A percentile compares a stretch with the other conserved stretches of the same genome.
These are phyloP conservation scores for Sinocyclocheilus grahami DNA, from an alignment of 2,113 vertebrate species.

Conservation along the genomic window DNA sequence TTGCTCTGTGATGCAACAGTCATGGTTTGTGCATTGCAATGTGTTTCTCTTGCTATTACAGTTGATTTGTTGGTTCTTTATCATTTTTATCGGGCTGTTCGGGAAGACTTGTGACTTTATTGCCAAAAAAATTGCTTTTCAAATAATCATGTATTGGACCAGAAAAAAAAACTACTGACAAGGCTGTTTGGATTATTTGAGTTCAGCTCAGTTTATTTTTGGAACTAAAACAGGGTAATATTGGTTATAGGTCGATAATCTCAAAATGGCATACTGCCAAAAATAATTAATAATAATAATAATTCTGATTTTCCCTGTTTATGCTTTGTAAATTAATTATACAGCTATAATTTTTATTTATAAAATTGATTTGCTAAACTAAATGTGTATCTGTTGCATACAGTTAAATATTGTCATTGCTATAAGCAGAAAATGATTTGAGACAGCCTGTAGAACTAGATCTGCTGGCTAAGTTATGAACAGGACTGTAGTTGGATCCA, in stretches of 20 bases:
- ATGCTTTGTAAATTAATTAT: neutral
- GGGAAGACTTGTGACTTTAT: neutral
- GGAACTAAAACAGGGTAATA: neutral
- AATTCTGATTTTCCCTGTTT: neutral
- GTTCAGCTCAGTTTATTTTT: neutral
- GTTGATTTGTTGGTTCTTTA: neutral
- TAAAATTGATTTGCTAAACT: neutral
- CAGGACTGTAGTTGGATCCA: neutral
- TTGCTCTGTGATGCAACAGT: neutral
- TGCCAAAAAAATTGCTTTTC: too few species aligned
- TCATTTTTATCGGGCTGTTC: neutral
- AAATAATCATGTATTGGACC: too few species aligned
- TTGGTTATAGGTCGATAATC: neutral
- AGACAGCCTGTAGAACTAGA: neutral
- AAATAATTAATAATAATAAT: too few species aligned
- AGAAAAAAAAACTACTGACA: neutral
- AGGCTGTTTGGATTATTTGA: neutral
- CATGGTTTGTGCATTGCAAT: neutral
- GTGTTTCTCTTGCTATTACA: neutral
- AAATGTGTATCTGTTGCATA: neutral
- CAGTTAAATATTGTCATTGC: neutral
- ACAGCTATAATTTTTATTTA: neutral
- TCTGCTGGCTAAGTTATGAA: neutral
- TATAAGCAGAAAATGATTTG: neutral
- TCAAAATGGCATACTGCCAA: neutral